Conservation (phyloP, 53 echinoderm and acorn worm genomes). For the Holothuria leucospilota region DNA sequence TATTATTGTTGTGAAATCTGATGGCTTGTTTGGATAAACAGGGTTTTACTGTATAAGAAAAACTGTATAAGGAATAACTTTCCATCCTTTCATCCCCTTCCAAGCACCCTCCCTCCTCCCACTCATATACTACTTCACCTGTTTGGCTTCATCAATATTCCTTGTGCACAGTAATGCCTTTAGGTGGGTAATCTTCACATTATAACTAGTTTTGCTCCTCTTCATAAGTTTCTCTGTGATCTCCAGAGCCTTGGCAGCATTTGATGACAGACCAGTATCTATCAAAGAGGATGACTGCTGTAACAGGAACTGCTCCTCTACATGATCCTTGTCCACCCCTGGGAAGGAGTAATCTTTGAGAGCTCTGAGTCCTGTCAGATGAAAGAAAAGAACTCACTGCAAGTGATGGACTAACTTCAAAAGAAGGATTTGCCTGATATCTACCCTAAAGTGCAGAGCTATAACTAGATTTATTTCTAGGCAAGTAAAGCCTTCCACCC, state of each 20-base stretch:
- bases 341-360: conserved; percentile 25
- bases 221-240: conserved; percentile 33
- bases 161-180: neutral
- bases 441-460: neutral
- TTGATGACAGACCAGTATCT: conserved; percentile 45
- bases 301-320: conserved; percentile 67
- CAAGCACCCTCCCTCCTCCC: neutral
- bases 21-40: too few relatives aligned
- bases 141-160: conserved; percentile 9
- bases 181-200: neutral
- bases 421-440: neutral
- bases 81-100: neutral
- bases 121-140: neutral
- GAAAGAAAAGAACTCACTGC: neutral
- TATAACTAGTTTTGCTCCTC: neutral
- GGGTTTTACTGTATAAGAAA: too few relatives aligned
- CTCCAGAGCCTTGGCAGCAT: conserved; percentile 61
- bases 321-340: conserved; percentile 7
- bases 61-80: too few relatives aligned
- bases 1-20: too few relatives aligned
- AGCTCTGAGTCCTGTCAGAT: neutral
- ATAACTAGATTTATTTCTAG: too few relatives aligned
- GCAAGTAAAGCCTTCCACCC: too few relatives aligned
- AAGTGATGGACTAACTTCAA: too few relatives aligned
- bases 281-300: conserved; percentile 65